Base-by-base conservation (phyloP, 2,113 vertebrate genomes). In the Morone saxatilis region DNA sequence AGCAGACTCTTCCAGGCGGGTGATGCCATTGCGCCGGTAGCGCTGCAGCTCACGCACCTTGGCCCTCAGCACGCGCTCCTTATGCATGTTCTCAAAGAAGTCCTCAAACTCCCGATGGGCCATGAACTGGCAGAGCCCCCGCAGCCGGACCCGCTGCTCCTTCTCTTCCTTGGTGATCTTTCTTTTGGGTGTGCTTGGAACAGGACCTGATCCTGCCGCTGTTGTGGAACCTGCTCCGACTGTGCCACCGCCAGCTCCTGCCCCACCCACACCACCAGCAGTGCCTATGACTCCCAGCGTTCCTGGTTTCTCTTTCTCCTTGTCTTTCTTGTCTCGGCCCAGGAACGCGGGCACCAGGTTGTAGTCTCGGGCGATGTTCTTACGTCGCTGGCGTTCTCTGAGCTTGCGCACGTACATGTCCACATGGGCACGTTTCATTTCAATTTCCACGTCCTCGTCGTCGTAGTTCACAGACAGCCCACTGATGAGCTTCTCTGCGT, bases 391-490 rank as follows among this genome's bases (percentile, higher is more conserved):
- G 4, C 98, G 91, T 86, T 99, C 98, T 11, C 95, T 90, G 1
- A 99, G 96, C 14, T 99, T 99, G 20, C 98, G 96, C 3, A 99
- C 98, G 0, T 99, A 99, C 98, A 99, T 99, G 93, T 99, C 98
- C 53, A 99, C 98, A 0, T 99, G 97, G 0, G 98, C 97, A 0
- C 98, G 96, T 67, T 99, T 99, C 45, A 99, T 92, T 90, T 99
- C 98, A 2, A 99, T 97, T 51, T 99, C 98, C 79, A 99, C 97
- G 0, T 99, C 98, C 0, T 99, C 98, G 0, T 99, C 98, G 0
- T 99, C 98, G 0, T 99, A 99, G 95, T 99, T 99, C 2, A 99
- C 97, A 0, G 98, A 98, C 4, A 99, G 95, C 71, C 97, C 98
- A 0, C 98, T 99, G 92, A 99, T 98, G 5, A 99, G 96, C 9